Conservation (phyloP, 2,113 vertebrate genomes). For the Neodontobutis hainanensis region DNA sequence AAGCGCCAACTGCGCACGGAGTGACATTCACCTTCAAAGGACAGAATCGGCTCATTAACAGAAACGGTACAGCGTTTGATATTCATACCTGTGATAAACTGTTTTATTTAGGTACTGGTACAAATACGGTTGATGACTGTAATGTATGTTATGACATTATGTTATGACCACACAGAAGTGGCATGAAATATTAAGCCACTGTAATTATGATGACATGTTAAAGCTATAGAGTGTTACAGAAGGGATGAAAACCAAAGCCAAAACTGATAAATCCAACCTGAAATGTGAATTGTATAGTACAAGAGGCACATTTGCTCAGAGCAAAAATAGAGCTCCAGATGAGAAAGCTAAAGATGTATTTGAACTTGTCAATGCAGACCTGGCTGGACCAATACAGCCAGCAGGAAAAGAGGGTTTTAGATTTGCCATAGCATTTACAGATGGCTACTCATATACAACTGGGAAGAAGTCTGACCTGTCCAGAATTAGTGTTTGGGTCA, state of each 20-base stretch:
- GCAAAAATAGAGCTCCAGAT: neutral
- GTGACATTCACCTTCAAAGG: neutral
- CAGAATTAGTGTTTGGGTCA: no score
- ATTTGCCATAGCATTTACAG: no score
- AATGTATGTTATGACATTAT: no score
- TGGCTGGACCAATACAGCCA: constrained; percentile 11
- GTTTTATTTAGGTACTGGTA: neutral
- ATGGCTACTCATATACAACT: no score
- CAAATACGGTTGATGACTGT: no score
- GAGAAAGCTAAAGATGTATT: neutral
- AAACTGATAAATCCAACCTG: constrained; percentile 5
- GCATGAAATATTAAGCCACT: neutral
- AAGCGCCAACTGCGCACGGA: neutral
- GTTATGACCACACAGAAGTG: no score
- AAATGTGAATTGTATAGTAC: constrained; percentile 30
- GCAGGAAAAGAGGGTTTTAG: neutral
- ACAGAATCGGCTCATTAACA: neutral
- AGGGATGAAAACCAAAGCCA: constrained; percentile 29
- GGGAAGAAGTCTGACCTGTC: no score
- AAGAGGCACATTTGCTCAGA: neutral
- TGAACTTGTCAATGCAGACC: neutral
- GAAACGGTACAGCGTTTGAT: neutral
- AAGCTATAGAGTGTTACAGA: neutral
- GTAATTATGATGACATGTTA: neutral
- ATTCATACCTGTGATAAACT: neutral